phyloP scores from a whole-genome alignment of 2,797 vertebrate species.

The Lutjanus campechanus region DNA sequence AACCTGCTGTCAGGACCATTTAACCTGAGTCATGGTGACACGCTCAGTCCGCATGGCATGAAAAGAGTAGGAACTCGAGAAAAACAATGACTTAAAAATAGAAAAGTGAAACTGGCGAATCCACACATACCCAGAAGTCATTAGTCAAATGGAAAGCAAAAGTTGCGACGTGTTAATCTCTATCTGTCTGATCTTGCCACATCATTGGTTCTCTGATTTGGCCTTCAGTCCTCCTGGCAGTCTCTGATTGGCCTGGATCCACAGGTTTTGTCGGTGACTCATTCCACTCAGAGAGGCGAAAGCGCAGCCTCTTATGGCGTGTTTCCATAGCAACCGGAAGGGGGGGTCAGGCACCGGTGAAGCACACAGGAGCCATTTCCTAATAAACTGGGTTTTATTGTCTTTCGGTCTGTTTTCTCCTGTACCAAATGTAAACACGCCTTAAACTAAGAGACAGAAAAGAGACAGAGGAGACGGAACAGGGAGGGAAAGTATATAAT shows the following conservation, averaged over 20 bases:
- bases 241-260: slow-evolving; percentile 58
- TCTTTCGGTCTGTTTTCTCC: slow-evolving; percentile 42
- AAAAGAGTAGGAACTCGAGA: neutral
- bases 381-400: slow-evolving; percentile 74
- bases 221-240: slow-evolving; percentile 34
- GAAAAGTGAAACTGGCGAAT: neutral
- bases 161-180: neutral
- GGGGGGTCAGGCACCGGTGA: slow-evolving; percentile 65
- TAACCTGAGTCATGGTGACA: slow-evolving; percentile 59
- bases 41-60: neutral
- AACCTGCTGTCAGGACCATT: slow-evolving; percentile 26
- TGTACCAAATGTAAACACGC: slow-evolving; percentile 56
- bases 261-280: slow-evolving; percentile 63
- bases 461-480: neutral
- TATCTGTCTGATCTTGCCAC: neutral
- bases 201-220: slow-evolving; percentile 8
- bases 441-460: slow-evolving; percentile 27
- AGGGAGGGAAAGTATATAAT: neutral
- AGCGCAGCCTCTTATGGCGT: slow-evolving; percentile 48
- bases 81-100: neutral
- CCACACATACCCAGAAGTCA: neutral
- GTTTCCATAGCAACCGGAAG: slow-evolving; percentile 73
- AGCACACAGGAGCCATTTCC: slow-evolving; percentile 70
- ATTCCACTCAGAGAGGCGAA: slow-evolving; percentile 39
- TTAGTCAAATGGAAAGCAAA: slow-evolving; percentile 34